These are phyloP conservation scores for Hirudinaria manillensis DNA, from an alignment of 2,888 invertebrate species.

Conservation along the genomic window DNA sequence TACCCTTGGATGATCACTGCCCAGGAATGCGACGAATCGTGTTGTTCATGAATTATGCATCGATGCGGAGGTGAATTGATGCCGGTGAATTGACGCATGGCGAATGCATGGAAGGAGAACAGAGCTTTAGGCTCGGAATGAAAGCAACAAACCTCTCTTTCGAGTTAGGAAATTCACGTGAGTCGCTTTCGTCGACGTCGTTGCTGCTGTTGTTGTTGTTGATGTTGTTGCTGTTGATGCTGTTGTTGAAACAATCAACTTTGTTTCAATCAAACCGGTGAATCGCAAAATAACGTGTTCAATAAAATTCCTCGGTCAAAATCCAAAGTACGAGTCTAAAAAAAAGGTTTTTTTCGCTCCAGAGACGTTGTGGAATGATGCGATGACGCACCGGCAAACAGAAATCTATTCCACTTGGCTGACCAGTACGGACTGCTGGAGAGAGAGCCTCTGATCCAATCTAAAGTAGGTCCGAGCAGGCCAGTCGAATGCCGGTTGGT, in stretches of 20 bases:
- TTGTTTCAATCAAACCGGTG: background rate
- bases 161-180: too few relatives aligned
- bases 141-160: too few relatives aligned
- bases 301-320: too few relatives aligned
- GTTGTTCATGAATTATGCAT: slow-evolving; percentile 11
- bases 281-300: too few relatives aligned
- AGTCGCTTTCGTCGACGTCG: background rate
- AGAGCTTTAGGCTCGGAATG: background rate
- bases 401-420: slow-evolving; percentile 24
- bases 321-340: background rate
- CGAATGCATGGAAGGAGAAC: background rate
- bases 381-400: slow-evolving; percentile 19
- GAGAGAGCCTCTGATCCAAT: background rate
- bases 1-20: too few relatives aligned
- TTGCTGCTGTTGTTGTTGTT: background rate
- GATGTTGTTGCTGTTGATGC: background rate
- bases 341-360: slow-evolving; percentile 27
- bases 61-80: slow-evolving; percentile 3
- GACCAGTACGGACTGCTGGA: background rate
- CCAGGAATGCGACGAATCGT: background rate
- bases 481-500: background rate
- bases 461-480: slow-evolving; percentile 9
- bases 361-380: slow-evolving; percentile 28
- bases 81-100: background rate
- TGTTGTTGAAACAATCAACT: background rate